phyloP scores from a whole-genome alignment of 2,797 vertebrate species.

The Botia almorhae region DNA sequence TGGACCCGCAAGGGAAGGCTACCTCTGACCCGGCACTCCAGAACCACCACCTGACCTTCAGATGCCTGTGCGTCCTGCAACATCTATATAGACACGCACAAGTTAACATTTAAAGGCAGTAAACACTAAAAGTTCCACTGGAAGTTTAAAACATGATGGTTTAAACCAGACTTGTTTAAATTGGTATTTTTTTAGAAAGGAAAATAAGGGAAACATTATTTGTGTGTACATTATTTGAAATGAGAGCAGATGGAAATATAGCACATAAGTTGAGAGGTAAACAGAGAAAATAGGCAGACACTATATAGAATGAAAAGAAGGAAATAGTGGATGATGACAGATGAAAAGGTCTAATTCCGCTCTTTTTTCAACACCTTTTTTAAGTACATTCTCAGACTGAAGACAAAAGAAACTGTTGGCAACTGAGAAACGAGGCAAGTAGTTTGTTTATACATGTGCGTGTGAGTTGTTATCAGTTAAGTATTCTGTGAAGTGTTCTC shows the following conservation, averaged over 20 bases:
- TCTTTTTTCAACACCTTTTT: conserved; percentile 43
- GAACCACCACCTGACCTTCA: conserved; percentile 93
- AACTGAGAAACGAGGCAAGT: neutral
- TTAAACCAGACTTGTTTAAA: neutral
- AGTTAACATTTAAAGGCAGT: neutral
- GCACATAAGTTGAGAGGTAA: neutral
- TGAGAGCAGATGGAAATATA: neutral
- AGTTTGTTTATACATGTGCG: conserved; percentile 32
- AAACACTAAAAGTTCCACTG: neutral
- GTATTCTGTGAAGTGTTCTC: neutral
- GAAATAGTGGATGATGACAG: neutral
- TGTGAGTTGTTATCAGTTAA: conserved; percentile 18
- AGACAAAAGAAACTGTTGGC: conserved; percentile 14
- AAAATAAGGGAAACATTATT: neutral
- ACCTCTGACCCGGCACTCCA: conserved; percentile 92
- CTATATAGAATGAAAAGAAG: conserved; percentile 9
- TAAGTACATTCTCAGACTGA: conserved; percentile 39
- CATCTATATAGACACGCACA: conserved; percentile 71
- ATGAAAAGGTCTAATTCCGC: conserved; percentile 19
- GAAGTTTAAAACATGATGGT: no score
- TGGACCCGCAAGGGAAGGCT: conserved; percentile 83
- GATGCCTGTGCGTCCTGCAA: conserved; percentile 86
- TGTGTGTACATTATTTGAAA: neutral
- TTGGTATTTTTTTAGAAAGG: neutral
- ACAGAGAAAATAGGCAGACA: neutral